Conservation (phyloP, 2,797 vertebrate genomes). For the Todus mexicanus region DNA sequence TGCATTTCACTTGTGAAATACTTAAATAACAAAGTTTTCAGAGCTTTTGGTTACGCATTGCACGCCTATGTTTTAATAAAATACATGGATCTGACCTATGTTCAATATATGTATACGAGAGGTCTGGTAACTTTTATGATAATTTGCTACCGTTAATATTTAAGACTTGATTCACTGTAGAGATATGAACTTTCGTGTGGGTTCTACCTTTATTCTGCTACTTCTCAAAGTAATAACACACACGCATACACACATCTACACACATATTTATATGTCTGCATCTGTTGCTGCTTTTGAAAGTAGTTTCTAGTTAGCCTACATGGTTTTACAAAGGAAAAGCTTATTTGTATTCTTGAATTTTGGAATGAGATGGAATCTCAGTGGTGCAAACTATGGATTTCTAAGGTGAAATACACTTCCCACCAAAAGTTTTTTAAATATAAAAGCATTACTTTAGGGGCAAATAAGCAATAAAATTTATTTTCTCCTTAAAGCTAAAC, state of each 20-base stretch:
- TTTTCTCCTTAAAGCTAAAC: not conserved
- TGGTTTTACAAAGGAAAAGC: not conserved
- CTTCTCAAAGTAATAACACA: not conserved
- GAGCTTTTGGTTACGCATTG: not conserved
- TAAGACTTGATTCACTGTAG: not conserved
- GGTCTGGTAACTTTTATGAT: not conserved
- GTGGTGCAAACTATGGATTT: not conserved
- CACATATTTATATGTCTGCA: rapidly evolving
- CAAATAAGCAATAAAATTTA: not conserved
- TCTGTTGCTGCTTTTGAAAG: not conserved
- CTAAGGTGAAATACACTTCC: not conserved
- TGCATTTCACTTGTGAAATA: not conserved
- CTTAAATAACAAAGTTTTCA: not conserved
- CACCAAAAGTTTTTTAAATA: not conserved
- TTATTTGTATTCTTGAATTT: not conserved
- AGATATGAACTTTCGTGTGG: not conserved
- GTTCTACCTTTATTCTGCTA: not conserved
- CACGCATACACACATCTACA: rapidly evolving
- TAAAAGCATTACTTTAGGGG: not conserved
- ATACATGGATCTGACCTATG: not conserved
- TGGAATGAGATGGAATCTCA: not conserved
- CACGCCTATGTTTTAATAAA: not conserved
- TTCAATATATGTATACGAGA: not conserved
- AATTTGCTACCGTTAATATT: not conserved
- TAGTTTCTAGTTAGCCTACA: not conserved